Base-by-base conservation (phyloP, 2,888 invertebrate species). In the Campoplex nolae region DNA sequence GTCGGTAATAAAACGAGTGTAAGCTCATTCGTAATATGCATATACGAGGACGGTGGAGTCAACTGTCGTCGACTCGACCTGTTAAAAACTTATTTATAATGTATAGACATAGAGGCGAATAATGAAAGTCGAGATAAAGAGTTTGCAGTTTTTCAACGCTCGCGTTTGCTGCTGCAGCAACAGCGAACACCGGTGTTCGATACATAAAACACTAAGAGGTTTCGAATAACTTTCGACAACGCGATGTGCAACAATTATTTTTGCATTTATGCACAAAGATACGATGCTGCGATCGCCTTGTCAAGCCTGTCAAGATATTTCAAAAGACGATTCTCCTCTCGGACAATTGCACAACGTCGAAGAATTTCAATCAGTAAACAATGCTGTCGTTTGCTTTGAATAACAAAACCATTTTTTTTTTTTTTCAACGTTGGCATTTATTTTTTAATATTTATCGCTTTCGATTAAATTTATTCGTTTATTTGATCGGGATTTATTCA, bases 171-270 rank as follows among this genome's bases (percentile, higher is more conserved):
- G 74, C 23, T 74, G 67, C 86, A 86, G 86, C 77, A 73, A 51
- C 76, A 68, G 76, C 45, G 70, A 76, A 67, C 38, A 23, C 23
- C 23, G 23, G 54, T 35, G 48, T 54, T 58, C 45, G 62, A 65
- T 45, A 80, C 35, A 67, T 16, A 71, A 7, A 8, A 73, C 48
- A 16, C 56, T 48, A 56, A n/a, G 38, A 38, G 76, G 86, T 86
- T 76, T 86, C 86, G 67, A 83, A 86, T 86, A 80, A 83, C 86
- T 73, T 67, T 56, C 67, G 70, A 70, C 70, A 76, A 76, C 79
- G 54, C 23, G 23, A 23, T 23, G 13, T 62, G 74, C 68, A 70
- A 75, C 73, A 78, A 82, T 54, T 65, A 62, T 78, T 48, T 32
- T 8, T 38, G 42, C 54, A 54, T 45, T 13, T 45, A 45, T 76